Conservation (phyloP, 23 tunicate genomes). For the Trididemnum miniatum region DNA sequence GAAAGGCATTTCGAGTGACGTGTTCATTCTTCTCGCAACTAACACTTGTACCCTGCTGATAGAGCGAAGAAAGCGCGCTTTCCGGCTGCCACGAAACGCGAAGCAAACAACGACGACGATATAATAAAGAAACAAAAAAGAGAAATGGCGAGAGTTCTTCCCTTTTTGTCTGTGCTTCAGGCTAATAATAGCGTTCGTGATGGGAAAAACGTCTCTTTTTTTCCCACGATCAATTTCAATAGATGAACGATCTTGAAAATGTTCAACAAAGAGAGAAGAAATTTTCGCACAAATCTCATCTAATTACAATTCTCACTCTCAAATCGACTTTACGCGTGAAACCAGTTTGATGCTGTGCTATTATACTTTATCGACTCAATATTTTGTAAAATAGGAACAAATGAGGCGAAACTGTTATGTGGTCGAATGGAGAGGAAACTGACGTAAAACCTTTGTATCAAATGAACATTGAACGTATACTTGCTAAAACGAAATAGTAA, state of each 20-base stretch:
- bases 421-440: too few species aligned
- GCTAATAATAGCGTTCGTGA: constrained; percentile 76
- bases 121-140: constrained; percentile 34
- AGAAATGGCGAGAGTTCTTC: constrained; percentile 13
- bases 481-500: too few species aligned
- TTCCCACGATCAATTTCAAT: constrained; percentile 68
- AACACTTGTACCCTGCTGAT: not conserved
- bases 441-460: too few species aligned
- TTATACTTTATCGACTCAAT: too few species aligned
- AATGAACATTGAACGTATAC: too few species aligned
- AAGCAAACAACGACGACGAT: constrained; percentile 17
- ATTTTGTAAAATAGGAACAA: too few species aligned
- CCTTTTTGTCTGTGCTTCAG: constrained; percentile 32
- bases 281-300: not conserved
- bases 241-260: not conserved
- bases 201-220: constrained; percentile 73
- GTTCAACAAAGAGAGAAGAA: too few species aligned
- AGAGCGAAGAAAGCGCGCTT: constrained; percentile 26
- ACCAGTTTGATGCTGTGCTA: too few species aligned
- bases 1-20: not conserved
- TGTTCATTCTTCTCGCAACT: not conserved
- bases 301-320: not conserved
- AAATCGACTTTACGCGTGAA: not conserved
- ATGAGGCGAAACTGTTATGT: too few species aligned
- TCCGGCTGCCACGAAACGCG: constrained; percentile 13